A percentile compares a stretch with the other conserved stretches of the same genome.
Evolutionary conservation across 2,888 invertebrate species (phyloP).

Genomic region (Idaea aversata): DNA sequence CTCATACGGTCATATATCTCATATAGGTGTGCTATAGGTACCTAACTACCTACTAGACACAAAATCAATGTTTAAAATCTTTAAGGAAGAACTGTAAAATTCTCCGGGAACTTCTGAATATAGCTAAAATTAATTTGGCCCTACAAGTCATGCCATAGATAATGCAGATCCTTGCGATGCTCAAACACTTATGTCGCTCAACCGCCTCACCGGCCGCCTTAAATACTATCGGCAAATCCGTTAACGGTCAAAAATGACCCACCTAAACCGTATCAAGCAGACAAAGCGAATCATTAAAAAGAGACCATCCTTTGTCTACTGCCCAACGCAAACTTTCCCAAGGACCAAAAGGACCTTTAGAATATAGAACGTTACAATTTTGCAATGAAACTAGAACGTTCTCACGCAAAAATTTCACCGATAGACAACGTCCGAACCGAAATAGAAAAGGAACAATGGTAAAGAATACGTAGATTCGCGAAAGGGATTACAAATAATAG

Average conservation of each 20-base stretch:
- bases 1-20: too few species aligned
- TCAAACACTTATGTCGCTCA: slow-evolving; percentile 29
- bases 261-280: slow-evolving; percentile 69
- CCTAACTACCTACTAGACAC: too few species aligned
- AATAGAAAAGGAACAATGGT: slow-evolving; percentile 65
- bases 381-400: slow-evolving; percentile 78
- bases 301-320: slow-evolving; percentile 74
- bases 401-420: slow-evolving; percentile 77
- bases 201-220: slow-evolving; percentile 55
- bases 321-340: slow-evolving; percentile 68
- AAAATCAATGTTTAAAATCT: too few species aligned
- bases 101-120: neutral
- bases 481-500: slow-evolving; percentile 81
- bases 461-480: slow-evolving; percentile 71
- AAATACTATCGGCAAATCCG: slow-evolving; percentile 75
- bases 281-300: slow-evolving; percentile 78
- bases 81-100: too few species aligned
- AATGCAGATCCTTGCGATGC: slow-evolving; percentile 22
- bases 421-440: slow-evolving; percentile 66
- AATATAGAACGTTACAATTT: slow-evolving; percentile 67
- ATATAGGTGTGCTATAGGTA: too few species aligned
- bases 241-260: slow-evolving; percentile 74
- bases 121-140: slow-evolving; percentile 8
- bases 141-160: slow-evolving; percentile 6
- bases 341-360: slow-evolving; percentile 50